Conservation (phyloP, 2,797 vertebrate genomes). For the Sebastes minor region DNA sequence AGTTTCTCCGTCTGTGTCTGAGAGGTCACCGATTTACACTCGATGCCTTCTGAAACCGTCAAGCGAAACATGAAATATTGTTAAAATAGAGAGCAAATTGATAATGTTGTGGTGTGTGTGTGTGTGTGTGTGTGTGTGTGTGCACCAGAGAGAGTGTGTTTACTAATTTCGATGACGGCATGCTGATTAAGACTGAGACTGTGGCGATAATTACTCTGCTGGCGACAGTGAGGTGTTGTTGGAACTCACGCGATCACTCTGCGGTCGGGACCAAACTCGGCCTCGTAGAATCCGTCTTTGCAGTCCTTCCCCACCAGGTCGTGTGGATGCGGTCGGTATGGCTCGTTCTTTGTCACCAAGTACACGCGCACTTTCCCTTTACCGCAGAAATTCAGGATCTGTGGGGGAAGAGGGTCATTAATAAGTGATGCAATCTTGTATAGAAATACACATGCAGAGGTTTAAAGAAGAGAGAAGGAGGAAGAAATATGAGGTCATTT, state of each 20-base stretch:
- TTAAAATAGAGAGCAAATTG: slow-evolving; percentile 43
- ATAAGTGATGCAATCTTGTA: neutral
- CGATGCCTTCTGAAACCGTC: slow-evolving; percentile 21
- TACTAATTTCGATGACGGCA: neutral
- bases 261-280: slow-evolving; percentile 94
- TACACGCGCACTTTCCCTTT: slow-evolving; percentile 95
- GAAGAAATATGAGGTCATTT: too few relatives aligned
- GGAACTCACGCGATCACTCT: slow-evolving; percentile 93
- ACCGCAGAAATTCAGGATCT: slow-evolving; percentile 91
- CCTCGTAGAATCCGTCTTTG: slow-evolving; percentile 96
- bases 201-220: neutral
- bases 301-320: slow-evolving; percentile 98
- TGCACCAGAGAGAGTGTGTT: neutral
- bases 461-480: neutral
- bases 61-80: slow-evolving; percentile 32
- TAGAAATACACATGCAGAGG: neutral
- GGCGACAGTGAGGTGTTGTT: neutral
- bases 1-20: slow-evolving; percentile 18
- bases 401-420: neutral
- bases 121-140: neutral
- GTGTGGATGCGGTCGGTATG: slow-evolving; percentile 95
- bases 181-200: slow-evolving; percentile 12
- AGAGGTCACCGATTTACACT: slow-evolving; percentile 23
- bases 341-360: slow-evolving; percentile 94
- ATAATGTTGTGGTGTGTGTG: neutral